phyloP scores from a whole-genome alignment of 2,888 invertebrate species.

The Latrodectus elegans region DNA sequence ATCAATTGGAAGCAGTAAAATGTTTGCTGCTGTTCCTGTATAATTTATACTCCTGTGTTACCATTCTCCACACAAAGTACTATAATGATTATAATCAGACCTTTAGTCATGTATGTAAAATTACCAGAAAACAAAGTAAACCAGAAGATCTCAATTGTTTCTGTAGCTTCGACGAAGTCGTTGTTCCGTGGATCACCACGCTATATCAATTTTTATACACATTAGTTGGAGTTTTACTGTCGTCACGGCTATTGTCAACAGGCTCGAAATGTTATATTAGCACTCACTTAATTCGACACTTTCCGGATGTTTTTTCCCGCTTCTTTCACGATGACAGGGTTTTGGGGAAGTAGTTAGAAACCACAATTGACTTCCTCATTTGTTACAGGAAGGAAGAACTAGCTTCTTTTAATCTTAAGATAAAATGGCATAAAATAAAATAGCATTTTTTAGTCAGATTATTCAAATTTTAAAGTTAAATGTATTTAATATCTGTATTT shows the following conservation, averaged over 20 bases:
- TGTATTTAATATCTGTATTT: too few relatives aligned
- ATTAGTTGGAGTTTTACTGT: background rate
- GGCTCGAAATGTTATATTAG: background rate
- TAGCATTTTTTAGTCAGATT: too few relatives aligned
- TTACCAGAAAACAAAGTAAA: too few relatives aligned
- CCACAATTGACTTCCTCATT: too few relatives aligned
- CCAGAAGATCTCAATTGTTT: too few relatives aligned
- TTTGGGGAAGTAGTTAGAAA: background rate
- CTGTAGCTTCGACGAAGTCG: too few relatives aligned
- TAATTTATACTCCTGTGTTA: background rate
- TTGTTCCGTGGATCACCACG: background rate
- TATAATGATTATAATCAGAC: background rate
- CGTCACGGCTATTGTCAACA: background rate
- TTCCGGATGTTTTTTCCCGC: background rate
- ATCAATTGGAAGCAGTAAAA: background rate
- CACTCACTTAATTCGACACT: background rate
- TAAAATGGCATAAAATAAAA: too few relatives aligned
- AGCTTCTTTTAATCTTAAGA: too few relatives aligned
- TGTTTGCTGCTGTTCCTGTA: background rate
- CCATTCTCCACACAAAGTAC: background rate
- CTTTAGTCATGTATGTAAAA: background rate
- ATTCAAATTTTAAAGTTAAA: too few relatives aligned
- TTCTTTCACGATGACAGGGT: background rate
- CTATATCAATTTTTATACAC: background rate
- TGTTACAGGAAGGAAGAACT: too few relatives aligned